Evolutionary conservation across 2,888 invertebrate genomes (phyloP), one percentile per base, ranked within the genome.

Genomic region (Lordiphosa fenestrarum): DNA sequence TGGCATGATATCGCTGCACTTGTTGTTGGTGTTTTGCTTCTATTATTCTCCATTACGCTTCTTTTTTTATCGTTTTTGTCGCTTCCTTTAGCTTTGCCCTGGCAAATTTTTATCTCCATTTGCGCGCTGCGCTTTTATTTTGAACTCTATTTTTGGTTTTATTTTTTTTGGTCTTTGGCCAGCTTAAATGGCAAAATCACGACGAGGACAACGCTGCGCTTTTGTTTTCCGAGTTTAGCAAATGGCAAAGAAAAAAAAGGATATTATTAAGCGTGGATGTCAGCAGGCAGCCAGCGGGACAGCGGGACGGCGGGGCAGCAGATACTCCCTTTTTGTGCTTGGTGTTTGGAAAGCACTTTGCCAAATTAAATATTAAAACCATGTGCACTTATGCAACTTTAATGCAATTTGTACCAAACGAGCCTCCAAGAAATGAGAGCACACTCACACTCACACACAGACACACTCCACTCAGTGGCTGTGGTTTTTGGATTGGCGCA

Each of bases 381-480:
- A 77, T 84, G 77, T 84, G 86, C 86, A 85, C 81, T 84, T 86
- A 83, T 85, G 73, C 83, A 84, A 85, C 70, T 84, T 84, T 84
- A 84, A 84, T 86, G 85, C 86, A 86, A 84, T 84, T 84, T 81
- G 69, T 56, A 58, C 65, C 63, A 84, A 63, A 86, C 44, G 50
- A 69, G 19, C 57, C 30, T 48, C 40, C 59, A 75, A 75, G 80
- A 70, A 83, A 83, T 77, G 77, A 63, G 57, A 58, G 61, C 63
- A 59, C 65, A 58, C 70, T 30, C 50, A 48, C 64, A 61, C 57
- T 60, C 66, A 60, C 53, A 42, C 7, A 30, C n/a, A 15, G 1
- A 15, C 15, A 15, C 15, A 15, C 15, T 1, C 15, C 15, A 40
- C 84, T 68, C 25, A n/a, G 7, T 39, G 57, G 41, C 40, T 66